phyloP scores from a whole-genome alignment of 2,113 vertebrate species.

The Melanerpes formicivorus region DNA sequence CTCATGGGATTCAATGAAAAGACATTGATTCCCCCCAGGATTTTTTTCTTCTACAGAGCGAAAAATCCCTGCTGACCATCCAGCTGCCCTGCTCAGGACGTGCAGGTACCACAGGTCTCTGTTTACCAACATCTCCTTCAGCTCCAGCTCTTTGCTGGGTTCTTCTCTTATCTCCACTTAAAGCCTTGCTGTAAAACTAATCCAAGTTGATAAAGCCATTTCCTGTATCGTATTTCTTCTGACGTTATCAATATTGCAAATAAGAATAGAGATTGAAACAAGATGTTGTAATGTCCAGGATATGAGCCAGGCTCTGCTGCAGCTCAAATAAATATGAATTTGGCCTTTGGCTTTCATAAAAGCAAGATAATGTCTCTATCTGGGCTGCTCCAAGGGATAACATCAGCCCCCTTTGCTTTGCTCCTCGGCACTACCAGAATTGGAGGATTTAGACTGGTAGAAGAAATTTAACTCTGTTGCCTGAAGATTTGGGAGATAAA shows the following conservation, averaged over 20 bases:
- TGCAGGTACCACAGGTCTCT: not conserved
- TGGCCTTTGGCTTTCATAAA: constrained; percentile 34
- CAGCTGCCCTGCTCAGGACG: not conserved
- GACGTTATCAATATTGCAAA: constrained; percentile 53
- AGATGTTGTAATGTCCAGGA: constrained; percentile 40
- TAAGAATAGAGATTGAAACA: constrained; percentile 61
- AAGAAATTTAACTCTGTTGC: not conserved
- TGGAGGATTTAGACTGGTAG: not conserved
- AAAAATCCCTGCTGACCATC: not conserved
- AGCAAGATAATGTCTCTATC: constrained; percentile 36
- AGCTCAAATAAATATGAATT: constrained; percentile 40
- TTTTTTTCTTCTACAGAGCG: not conserved
- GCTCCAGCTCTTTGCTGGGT: not conserved
- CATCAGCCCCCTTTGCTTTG: not conserved
- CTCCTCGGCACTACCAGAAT: not conserved
- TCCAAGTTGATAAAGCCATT: constrained; percentile 10
- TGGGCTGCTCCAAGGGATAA: not conserved
- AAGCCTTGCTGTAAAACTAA: constrained; percentile 5
- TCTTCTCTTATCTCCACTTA: constrained; percentile 7
- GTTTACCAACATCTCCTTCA: not conserved
- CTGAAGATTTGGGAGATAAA: not conserved
- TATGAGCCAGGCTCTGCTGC: constrained; percentile 46
- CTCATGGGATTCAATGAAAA: not conserved
- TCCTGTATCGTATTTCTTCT: constrained; percentile 46
- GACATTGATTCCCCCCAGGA: fast-evolving